These are phyloP conservation scores for Cynoglossus semilaevis DNA, from an alignment of 2,113 vertebrate genomes.

Conservation along the genomic window DNA sequence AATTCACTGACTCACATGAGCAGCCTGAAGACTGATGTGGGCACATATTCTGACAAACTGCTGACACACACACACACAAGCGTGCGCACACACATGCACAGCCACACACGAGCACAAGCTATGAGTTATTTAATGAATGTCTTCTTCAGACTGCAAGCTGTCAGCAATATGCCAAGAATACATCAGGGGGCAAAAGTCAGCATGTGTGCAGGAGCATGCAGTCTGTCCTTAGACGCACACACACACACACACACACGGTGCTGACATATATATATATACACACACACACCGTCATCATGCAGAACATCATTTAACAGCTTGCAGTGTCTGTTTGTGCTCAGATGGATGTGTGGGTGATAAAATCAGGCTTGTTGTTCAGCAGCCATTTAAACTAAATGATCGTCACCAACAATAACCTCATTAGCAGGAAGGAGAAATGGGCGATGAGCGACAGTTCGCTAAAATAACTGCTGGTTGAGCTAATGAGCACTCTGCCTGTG, in stretches of 20 bases:
- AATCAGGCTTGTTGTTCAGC: conserved; percentile 50
- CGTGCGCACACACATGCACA: conserved; percentile 17
- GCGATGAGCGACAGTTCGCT: conserved; percentile 39
- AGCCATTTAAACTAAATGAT: conserved; percentile 48
- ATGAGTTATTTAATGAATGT: conserved; percentile 58
- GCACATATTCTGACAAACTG: conserved; percentile 5
- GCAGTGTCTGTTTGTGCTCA: conserved; percentile 41
- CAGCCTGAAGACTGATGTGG: conserved; percentile 25
- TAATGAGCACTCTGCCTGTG: conserved; percentile 43
- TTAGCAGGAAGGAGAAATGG: conserved; percentile 47
- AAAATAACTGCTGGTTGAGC: conserved; percentile 45
- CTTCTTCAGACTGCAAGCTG: conserved; percentile 58
- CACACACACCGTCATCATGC: conserved; percentile 46
- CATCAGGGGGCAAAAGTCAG: conserved; percentile 61
- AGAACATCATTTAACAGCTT: conserved; percentile 61
- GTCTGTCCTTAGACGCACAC: conserved; percentile 18
- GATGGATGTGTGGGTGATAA: conserved; percentile 55
- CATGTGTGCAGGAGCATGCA: conserved; percentile 39
- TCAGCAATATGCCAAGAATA: conserved; percentile 60
- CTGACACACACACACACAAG: conserved; percentile 26
- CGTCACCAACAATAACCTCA: conserved; percentile 49
- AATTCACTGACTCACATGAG: conserved; percentile 11
- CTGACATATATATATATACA: conserved; percentile 51
- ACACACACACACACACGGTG: conserved; percentile 31
- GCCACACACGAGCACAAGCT: conserved; percentile 18